Evolutionary conservation across 1,140 invertebrate species (phyloP), one percentile per base, ranked within the genome.

Genomic region (Apocrypta bakeri): DNA sequence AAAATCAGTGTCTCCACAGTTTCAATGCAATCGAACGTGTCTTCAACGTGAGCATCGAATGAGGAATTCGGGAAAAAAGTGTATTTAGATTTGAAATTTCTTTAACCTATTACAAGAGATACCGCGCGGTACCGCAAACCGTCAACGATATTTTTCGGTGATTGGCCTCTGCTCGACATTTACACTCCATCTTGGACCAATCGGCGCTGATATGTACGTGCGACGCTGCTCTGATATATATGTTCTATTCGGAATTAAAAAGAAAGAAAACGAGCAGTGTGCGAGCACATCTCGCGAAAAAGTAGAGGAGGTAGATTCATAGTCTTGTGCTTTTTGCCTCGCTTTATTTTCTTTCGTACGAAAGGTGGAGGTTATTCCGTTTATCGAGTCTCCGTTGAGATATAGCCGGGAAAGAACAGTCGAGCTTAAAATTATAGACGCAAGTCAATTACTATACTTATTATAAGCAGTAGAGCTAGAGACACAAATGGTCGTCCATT

Each of bases 401-500:
- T 56, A 21, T 21, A 21, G 17, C 17, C 12, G 48, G n/a, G 48
- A 14, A n/a, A 42, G 17, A 21, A 56, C 4, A 56, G 14, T 2
- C 17, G 48, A 17, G 17, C 48, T 1, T 17, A 56, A 56, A 17
- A 7, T 21, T 14, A 6, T 56, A 48, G 42, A 56, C 48, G n/a
- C 48, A 6, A 56, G 48, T 56, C 21, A 21, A 56, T 56, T 56
- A 56, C n/a, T 21, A 56, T 48, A 48, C n/a, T 4, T 37, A 37
- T 37, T n/a, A 9, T 9, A 9, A 37, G 3, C 17, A 56, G 48
- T 1, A n/a, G 17, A 56, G 14, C 1, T 21, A 9, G 33, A 2
- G 33, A 40, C 12, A 66, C 37, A 69, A 79, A 79, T 56, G 76
- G 64, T 79, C 78, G 42, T 29, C 68, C 78, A 79, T 72, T 79